Evolutionary conservation across 2,113 vertebrate genomes (phyloP).

Genomic region (Equus przewalskii): DNA sequence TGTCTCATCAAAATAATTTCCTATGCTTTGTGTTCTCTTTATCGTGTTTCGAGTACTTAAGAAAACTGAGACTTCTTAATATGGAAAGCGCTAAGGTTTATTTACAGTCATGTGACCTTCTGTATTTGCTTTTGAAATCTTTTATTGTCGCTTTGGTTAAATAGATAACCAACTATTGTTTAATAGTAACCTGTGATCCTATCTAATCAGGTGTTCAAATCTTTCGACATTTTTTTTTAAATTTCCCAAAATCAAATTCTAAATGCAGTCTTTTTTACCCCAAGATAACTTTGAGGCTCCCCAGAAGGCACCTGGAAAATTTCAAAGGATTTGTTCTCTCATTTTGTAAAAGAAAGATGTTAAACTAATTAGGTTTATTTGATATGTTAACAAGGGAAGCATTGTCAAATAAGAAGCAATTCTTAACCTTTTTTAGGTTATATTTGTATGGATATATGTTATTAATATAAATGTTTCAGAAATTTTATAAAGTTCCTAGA

Average conservation of each 20-base stretch:
- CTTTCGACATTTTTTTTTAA: background rate
- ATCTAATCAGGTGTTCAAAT: background rate
- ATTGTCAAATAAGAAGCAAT: background rate
- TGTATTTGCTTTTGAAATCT: background rate
- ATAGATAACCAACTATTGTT: background rate
- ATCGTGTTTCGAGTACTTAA: slow-evolving; percentile 10
- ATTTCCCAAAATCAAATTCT: slow-evolving; percentile 28
- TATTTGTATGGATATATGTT: background rate
- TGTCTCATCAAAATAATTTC: slow-evolving; percentile 13
- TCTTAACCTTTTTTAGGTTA: background rate
- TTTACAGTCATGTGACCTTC: background rate
- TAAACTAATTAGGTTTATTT: background rate
- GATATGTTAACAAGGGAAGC: background rate
- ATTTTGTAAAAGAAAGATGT: background rate
- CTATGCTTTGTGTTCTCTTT: background rate
- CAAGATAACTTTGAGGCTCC: background rate
- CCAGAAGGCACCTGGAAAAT: background rate
- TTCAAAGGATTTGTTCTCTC: background rate
- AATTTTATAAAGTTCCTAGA: background rate
- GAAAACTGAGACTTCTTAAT: background rate
- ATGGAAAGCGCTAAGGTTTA: background rate
- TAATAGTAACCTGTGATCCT: background rate
- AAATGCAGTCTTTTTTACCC: background rate
- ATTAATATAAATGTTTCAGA: background rate
- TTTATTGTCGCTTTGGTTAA: background rate